These are phyloP conservation scores for Tupaia tana DNA, from an alignment of 2,113 vertebrate species.

Conservation along the genomic window DNA sequence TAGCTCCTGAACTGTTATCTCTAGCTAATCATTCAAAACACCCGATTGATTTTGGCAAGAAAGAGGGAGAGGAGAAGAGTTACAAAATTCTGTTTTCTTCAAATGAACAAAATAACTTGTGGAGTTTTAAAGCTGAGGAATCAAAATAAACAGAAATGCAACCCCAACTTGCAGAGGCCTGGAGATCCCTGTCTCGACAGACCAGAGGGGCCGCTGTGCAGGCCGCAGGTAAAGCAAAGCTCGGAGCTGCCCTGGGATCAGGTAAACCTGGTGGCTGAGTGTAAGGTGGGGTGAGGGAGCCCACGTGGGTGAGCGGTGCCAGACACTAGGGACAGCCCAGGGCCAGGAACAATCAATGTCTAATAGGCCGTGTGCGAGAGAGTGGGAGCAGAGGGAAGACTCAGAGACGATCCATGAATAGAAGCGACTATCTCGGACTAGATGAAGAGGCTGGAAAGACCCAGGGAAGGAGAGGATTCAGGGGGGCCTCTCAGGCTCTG, in stretches of 20 bases:
- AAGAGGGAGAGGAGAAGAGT: neutral
- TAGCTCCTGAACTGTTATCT: neutral
- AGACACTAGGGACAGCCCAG: fast-evolving
- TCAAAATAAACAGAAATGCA: neutral
- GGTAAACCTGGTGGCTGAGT: neutral
- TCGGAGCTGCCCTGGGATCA: neutral
- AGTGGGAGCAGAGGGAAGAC: neutral
- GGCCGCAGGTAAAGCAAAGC: neutral
- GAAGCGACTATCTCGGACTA: neutral
- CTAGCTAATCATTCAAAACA: neutral
- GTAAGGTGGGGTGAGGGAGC: neutral
- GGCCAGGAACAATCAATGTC: neutral
- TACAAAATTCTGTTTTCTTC: neutral
- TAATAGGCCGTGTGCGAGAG: too few species aligned
- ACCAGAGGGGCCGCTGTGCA: neutral
- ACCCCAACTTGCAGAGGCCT: neutral
- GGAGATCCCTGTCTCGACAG: neutral
- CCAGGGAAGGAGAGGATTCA: neutral
- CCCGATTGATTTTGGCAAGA: neutral
- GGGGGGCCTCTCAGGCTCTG: neutral
- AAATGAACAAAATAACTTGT: neutral
- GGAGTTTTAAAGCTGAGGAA: neutral
- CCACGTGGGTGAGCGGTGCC: neutral
- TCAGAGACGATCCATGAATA: neutral
- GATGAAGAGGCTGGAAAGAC: neutral